A percentile compares a stretch with the other conserved stretches of the same genome.
These are phyloP conservation scores for Leptinotarsa undecemlineata DNA, from an alignment of 1,140 invertebrate genomes.

Conservation along the genomic window DNA sequence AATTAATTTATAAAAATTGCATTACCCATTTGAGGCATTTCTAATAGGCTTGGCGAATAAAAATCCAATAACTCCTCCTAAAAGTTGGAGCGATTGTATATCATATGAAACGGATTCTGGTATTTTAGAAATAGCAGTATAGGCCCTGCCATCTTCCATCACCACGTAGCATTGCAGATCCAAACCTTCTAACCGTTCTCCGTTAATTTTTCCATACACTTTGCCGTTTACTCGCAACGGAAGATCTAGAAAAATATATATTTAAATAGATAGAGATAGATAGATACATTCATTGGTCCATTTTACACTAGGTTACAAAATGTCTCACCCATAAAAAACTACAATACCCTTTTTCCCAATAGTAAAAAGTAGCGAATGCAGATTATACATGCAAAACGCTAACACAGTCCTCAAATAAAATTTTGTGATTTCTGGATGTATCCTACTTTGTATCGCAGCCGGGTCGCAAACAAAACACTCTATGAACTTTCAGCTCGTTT, in stretches of 20 bases:
- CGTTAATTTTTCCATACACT: slow-evolving; percentile 80
- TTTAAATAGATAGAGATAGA: too few relatives aligned
- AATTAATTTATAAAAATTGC: not conserved
- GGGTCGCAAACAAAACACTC: too few relatives aligned
- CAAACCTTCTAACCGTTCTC: slow-evolving; percentile 70
- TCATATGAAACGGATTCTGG: slow-evolving; percentile 73
- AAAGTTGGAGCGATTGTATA: slow-evolving; percentile 76
- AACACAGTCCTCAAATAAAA: too few relatives aligned
- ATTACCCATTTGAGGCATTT: slow-evolving; percentile 73
- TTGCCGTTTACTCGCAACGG: slow-evolving; percentile 86
- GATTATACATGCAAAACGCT: too few relatives aligned
- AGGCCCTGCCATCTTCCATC: slow-evolving; percentile 83
- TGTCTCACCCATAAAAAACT: too few relatives aligned
- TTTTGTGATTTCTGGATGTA: too few relatives aligned
- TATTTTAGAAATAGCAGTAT: slow-evolving; percentile 86
- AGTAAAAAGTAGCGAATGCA: too few relatives aligned
- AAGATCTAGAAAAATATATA: slow-evolving; percentile 59
- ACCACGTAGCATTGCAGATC: slow-evolving; percentile 92
- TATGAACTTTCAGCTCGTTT: too few relatives aligned
- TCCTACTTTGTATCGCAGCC: too few relatives aligned
- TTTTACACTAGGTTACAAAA: too few relatives aligned
- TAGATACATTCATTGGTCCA: too few relatives aligned
- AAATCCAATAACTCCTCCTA: slow-evolving; percentile 87
- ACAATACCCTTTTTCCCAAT: too few relatives aligned
- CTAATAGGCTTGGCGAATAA: slow-evolving; percentile 82